phyloP scores from a whole-genome alignment of 2,888 invertebrate genomes.

The Ornithoptera alexandrae region DNA sequence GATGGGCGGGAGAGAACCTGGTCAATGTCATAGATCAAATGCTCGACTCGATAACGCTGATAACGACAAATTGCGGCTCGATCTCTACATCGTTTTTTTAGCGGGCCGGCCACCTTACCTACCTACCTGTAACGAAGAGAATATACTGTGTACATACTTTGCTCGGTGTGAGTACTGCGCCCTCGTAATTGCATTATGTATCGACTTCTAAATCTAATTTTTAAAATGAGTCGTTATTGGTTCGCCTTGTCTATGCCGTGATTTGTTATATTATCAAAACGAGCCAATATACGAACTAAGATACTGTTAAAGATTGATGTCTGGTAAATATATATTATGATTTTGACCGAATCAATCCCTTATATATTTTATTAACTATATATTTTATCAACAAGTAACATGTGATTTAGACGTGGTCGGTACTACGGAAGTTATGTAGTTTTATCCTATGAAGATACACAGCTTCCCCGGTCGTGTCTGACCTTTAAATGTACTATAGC shows the following conservation, averaged over 20 bases:
- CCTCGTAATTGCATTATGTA: conserved; percentile 32
- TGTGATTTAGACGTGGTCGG: no score
- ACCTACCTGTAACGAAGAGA: conserved; percentile 49
- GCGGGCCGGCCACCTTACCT: conserved; percentile 31
- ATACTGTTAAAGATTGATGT: no score
- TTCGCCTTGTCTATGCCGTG: neutral
- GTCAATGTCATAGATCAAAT: conserved; percentile 31
- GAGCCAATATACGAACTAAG: no score
- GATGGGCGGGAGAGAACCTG: conserved; percentile 15
- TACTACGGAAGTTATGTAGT: no score
- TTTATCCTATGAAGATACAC: no score
- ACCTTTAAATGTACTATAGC: no score
- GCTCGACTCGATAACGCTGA: conserved; percentile 37
- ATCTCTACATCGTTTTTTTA: conserved; percentile 48
- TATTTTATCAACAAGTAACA: no score
- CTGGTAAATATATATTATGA: no score
- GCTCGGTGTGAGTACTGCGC: conserved; percentile 38
- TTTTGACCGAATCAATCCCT: no score
- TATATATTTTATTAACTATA: no score
- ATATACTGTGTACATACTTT: conserved; percentile 40
- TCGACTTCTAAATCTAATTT: conserved; percentile 18
- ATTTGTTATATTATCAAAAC: no score
- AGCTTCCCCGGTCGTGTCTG: no score
- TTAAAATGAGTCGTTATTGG: conserved; percentile 9
- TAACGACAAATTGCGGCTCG: conserved; percentile 38